A percentile compares a stretch with the other conserved stretches of the same genome.
phyloP scores from a whole-genome alignment of 2,113 vertebrate genomes.

The Nymphicus hollandicus region DNA sequence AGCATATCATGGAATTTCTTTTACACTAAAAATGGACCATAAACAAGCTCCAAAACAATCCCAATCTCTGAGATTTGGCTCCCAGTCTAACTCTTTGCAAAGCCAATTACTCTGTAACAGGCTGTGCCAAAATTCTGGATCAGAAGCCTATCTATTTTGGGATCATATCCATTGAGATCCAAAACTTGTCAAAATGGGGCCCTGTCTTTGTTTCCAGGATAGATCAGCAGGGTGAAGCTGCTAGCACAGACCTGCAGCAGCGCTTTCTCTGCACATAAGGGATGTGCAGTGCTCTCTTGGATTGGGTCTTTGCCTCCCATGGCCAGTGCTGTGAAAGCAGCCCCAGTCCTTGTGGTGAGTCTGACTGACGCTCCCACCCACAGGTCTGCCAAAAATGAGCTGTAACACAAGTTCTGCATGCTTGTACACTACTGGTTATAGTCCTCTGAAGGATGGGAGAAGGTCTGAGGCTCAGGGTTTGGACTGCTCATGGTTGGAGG shows the following conservation, averaged over 20 bases:
- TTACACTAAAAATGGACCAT: slow-evolving; percentile 8
- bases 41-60: background rate
- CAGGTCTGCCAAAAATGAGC: background rate
- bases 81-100: background rate
- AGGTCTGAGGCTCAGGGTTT: background rate
- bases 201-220: background rate
- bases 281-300: background rate
- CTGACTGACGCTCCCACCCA: background rate
- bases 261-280: background rate
- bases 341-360: background rate
- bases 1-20: background rate
- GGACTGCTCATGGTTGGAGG: background rate
- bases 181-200: background rate
- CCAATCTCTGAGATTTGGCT: background rate
- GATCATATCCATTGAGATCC: background rate
- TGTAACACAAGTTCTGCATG: background rate
- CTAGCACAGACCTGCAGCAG: background rate
- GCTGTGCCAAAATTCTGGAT: background rate
- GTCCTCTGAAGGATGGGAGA: background rate
- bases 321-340: rapidly evolving
- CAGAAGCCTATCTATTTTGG: background rate
- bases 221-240: background rate
- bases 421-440: background rate
- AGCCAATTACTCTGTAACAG: background rate
- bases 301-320: background rate